Percentiles rank a stretch among this genome's conserved stretches.
Conservation (phyloP, 2,113 vertebrate species). For the Myrmophylax atrothorax region DNA sequence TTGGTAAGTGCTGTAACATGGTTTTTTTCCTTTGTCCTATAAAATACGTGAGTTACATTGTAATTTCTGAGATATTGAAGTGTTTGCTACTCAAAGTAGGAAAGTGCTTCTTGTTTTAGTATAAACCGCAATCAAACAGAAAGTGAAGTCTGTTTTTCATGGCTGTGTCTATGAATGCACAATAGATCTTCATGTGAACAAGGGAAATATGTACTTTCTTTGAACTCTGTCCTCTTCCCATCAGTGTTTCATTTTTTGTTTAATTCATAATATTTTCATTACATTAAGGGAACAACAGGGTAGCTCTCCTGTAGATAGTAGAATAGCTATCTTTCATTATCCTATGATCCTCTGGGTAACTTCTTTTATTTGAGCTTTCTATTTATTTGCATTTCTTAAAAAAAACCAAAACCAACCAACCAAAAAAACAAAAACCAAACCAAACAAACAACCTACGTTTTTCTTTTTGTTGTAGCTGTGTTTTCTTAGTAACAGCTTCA, state of each 20-base stretch:
- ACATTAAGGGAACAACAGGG: slow-evolving; percentile 53
- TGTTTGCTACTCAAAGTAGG: neutral
- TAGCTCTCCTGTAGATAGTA: slow-evolving; percentile 35
- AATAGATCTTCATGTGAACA: slow-evolving; percentile 43
- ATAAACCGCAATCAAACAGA: neutral
- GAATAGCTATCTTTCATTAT: slow-evolving; percentile 3
- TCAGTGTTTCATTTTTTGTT: slow-evolving; percentile 46
- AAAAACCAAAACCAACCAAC: neutral
- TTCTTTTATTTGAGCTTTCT: slow-evolving; percentile 15
- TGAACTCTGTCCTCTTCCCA: slow-evolving; percentile 52
- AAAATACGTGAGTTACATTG: neutral
- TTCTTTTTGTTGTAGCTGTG: neutral
- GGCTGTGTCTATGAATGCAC: slow-evolving; percentile 12
- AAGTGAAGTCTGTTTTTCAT: slow-evolving; percentile 29
- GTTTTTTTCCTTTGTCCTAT: neutral
- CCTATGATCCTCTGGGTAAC: neutral
- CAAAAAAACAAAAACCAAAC: neutral
- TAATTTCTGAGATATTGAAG: neutral
- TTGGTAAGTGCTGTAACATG: neutral
- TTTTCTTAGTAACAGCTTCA: neutral
- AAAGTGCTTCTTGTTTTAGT: neutral
- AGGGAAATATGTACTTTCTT: slow-evolving; percentile 40
- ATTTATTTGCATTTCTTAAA: neutral
- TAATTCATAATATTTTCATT: slow-evolving; percentile 56
- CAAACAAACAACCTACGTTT: neutral